Evolutionary conservation across 2,113 vertebrate genomes (phyloP), one percentile per base, ranked within the genome.

Genomic region (Dermatemys mawii): DNA sequence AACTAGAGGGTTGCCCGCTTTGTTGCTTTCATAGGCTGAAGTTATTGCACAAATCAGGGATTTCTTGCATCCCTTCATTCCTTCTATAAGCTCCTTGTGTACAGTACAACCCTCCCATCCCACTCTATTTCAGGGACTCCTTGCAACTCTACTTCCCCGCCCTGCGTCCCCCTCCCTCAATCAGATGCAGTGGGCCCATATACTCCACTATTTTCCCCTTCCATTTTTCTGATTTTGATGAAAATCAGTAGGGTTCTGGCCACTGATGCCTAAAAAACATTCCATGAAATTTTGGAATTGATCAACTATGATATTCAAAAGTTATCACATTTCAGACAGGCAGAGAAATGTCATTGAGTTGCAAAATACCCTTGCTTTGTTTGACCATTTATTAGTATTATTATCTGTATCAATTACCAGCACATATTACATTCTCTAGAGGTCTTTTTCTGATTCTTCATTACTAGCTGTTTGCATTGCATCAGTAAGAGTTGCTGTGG

Each of bases 361-460:
- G 81, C 24, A 13, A 14, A 6, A 73, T 7, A n/a, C 16, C 16
- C 32, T 63, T 63, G 57, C 70, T 41, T 44, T 67, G 32, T 70
- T 70, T 41, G 38, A 41, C 38, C 38, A 73, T 22, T 73, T 41
- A 38, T 41, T 41, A 67, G 60, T 32, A 73, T 6, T 38, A 5
- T 38, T 75, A 51, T 2, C 17, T 51, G 38, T 46, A 75, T 5
- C 11, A 55, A 29, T 21, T 1, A 0, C n/a, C 49, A 19, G 3
- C 2, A 2, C 16, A 4, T 19, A 46, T 79, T 16, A 1, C 0
- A 3, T 32, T 73, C 76, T 70, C 49, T 13, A 44, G 50, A 81
- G 85, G 81, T 4, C 41, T 50, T 26, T 11, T 27, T 27, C 3
- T n/a, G 78, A 4, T 46, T 86, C 41, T 38, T 0, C 1, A 41